Evolutionary conservation across 1,140 invertebrate genomes (phyloP).

Genomic region (Microplitis mediator): DNA sequence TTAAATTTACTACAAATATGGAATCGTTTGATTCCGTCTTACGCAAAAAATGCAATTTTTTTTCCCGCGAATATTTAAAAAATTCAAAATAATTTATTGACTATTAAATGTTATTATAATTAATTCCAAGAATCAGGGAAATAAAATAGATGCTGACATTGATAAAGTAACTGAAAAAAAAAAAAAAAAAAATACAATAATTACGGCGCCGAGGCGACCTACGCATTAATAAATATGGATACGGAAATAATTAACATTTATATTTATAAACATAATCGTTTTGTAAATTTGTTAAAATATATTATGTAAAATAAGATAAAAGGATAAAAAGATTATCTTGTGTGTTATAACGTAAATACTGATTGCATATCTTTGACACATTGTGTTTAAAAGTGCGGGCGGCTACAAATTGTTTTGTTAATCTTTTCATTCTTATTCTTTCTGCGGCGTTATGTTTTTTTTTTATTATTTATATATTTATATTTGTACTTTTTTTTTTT

Average conservation of each 20-base stretch:
- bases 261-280: too few relatives aligned
- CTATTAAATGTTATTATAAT: too few relatives aligned
- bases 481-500: background rate
- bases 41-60: too few relatives aligned
- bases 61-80: too few relatives aligned
- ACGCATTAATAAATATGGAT: background rate
- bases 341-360: background rate
- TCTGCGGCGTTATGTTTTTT: background rate
- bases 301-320: too few relatives aligned
- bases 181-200: background rate
- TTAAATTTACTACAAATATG: too few relatives aligned
- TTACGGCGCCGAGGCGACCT: background rate
- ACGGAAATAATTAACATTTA: background rate
- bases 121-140: too few relatives aligned
- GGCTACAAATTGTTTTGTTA: background rate
- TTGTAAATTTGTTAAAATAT: too few relatives aligned
- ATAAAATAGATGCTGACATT: conserved; percentile 1
- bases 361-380: conserved; percentile 5
- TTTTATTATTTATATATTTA: background rate
- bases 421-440: background rate
- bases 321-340: too few relatives aligned
- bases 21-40: too few relatives aligned
- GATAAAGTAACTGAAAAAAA: background rate
- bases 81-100: too few relatives aligned
- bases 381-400: conserved; percentile 4